Percentiles rank a stretch among this genome's conserved stretches.
These are phyloP conservation scores for Eueides isabella DNA, from an alignment of 1,140 invertebrate species.

Conservation along the genomic window DNA sequence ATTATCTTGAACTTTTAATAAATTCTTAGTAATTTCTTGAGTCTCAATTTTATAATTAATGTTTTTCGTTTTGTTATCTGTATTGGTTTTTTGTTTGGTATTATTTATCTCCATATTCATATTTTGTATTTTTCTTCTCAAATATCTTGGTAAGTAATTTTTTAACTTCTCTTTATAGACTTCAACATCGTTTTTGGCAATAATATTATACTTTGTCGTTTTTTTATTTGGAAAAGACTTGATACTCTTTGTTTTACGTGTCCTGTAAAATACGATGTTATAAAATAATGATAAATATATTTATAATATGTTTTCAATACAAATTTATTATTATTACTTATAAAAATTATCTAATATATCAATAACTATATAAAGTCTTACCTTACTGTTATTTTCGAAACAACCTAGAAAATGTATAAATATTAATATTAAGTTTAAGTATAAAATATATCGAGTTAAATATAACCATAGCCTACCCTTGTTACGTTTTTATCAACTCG, in stretches of 20 bases:
- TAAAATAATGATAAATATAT: constrained; percentile 11
- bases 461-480: constrained; percentile 27
- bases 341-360: background rate
- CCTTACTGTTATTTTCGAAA: constrained; percentile 50
- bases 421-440: background rate
- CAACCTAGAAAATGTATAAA: constrained; percentile 47
- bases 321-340: background rate
- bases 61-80: background rate
- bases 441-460: background rate
- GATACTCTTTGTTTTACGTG: constrained; percentile 41
- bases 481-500: constrained; percentile 24
- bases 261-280: constrained; percentile 42
- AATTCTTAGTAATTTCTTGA: constrained; percentile 43
- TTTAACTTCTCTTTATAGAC: constrained; percentile 21
- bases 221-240: constrained; percentile 34
- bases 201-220: background rate
- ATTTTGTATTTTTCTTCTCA: constrained; percentile 44
- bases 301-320: background rate
- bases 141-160: constrained; percentile 50
- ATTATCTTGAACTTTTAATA: constrained; percentile 45
- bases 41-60: background rate
- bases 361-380: constrained; percentile 29
- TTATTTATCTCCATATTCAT: constrained; percentile 4
- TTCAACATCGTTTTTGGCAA: background rate
- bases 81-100: background rate